Evolutionary conservation across 2,113 vertebrate species (phyloP).

Genomic region (Axis porcinus): DNA sequence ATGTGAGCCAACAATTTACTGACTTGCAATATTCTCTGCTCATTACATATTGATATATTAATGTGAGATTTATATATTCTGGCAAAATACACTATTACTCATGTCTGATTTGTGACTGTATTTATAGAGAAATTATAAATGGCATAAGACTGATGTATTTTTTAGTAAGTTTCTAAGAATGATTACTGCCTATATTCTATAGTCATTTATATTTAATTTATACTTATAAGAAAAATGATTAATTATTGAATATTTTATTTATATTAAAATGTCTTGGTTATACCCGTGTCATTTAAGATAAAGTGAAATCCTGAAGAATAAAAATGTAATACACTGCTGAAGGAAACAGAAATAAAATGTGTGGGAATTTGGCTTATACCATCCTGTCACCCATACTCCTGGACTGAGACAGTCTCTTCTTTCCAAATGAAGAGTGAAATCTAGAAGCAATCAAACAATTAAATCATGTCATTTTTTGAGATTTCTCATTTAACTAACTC

Average conservation of each 20-base stretch:
- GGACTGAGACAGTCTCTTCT: neutral
- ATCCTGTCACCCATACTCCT: neutral
- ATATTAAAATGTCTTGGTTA: neutral
- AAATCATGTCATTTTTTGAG: neutral
- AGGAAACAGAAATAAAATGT: neutral
- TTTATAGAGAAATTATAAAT: neutral
- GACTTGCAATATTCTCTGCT: constrained; percentile 17
- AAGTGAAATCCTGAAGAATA: neutral
- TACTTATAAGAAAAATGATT: constrained; percentile 3
- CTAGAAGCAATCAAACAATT: neutral
- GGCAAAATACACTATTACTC: constrained; percentile 27
- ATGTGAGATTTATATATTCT: constrained; percentile 28
- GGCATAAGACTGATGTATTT: neutral
- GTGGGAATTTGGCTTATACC: neutral
- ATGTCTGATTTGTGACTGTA: constrained; percentile 11
- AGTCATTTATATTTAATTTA: constrained; percentile 50
- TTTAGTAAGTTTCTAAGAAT: constrained; percentile 33
- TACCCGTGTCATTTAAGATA: neutral
- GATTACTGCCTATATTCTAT: neutral
- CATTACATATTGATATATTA: constrained; percentile 27
- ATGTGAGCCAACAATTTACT: neutral
- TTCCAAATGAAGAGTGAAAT: neutral
- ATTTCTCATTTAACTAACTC: neutral
- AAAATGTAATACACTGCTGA: neutral
- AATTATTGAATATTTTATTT: constrained; percentile 4